phyloP scores from a whole-genome alignment of 2,888 invertebrate genomes.

The Drosophila heteroneura region DNA sequence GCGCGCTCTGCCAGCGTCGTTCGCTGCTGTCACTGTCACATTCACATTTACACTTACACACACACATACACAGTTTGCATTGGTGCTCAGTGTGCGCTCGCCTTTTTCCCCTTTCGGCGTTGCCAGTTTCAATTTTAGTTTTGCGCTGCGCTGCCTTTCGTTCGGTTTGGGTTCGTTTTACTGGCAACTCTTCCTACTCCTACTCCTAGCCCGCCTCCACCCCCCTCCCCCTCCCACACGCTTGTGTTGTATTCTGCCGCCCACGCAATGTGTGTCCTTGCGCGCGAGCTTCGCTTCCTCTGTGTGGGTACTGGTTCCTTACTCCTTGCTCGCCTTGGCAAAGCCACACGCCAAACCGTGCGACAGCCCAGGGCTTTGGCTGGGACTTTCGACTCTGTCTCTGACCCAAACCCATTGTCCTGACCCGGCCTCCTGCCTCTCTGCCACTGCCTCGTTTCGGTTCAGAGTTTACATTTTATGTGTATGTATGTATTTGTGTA shows the following conservation, averaged over 20 bases:
- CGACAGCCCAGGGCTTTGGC: constrained; percentile 62
- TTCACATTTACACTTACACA: constrained; percentile 9
- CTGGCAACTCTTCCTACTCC: constrained; percentile 37
- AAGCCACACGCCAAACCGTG: constrained; percentile 48
- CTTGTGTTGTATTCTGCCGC: constrained; percentile 35
- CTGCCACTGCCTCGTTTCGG: constrained; percentile 51
- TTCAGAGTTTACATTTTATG: constrained; percentile 53
- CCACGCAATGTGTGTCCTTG: constrained; percentile 75
- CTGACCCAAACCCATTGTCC: constrained; percentile 44
- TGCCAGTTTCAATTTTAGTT: constrained; percentile 77
- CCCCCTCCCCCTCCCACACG: not conserved
- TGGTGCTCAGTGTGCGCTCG: constrained; percentile 19
- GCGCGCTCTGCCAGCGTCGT: constrained; percentile 56
- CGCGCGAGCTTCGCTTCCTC: constrained; percentile 68
- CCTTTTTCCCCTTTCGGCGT: constrained; percentile 55
- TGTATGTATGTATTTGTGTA: constrained; percentile 18
- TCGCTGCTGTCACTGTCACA: constrained; percentile 56
- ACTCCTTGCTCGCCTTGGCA: constrained; percentile 20
- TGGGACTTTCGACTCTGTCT: constrained; percentile 39
- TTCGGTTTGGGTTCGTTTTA: constrained; percentile 66
- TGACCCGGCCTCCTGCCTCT: constrained; percentile 5
- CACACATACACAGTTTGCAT: not conserved
- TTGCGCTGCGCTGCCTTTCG: constrained; percentile 56
- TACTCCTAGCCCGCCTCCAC: not conserved
- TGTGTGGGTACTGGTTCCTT: constrained; percentile 12